A percentile compares a stretch with the other conserved stretches of the same genome.
phyloP scores from a whole-genome alignment of 2,888 invertebrate species.

The Dynastes hyllus region DNA sequence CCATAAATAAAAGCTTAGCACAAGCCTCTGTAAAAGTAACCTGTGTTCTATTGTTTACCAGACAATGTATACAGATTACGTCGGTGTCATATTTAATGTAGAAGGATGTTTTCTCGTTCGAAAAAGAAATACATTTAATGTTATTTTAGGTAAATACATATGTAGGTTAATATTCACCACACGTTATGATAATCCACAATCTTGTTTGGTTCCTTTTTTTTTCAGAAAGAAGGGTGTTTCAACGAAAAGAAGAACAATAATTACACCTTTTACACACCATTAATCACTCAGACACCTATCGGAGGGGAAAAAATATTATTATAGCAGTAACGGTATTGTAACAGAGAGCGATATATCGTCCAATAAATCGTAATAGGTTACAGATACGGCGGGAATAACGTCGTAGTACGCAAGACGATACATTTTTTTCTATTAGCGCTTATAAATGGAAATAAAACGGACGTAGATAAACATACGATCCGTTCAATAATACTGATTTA shows the following conservation, averaged over 20 bases:
- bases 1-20: constrained; percentile 4
- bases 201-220: constrained; percentile 10
- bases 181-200: constrained; percentile 23
- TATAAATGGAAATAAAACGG: not conserved
- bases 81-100: constrained; percentile 17
- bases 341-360: too few species aligned
- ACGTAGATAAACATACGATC: constrained; percentile 5
- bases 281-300: constrained; percentile 12
- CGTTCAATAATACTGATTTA: not conserved
- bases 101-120: not conserved
- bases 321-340: not conserved
- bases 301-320: too few species aligned
- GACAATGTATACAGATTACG: constrained; percentile 10
- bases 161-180: constrained; percentile 30
- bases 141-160: not conserved
- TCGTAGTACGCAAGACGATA: not conserved
- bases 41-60: constrained; percentile 13
- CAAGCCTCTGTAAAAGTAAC: not conserved
- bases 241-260: constrained; percentile 12
- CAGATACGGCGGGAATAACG: not conserved
- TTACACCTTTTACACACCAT: constrained; percentile 17
- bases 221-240: not conserved
- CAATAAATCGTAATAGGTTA: not conserved
- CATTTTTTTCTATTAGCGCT: not conserved
- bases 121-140: not conserved